Conservation (phyloP, 2,888 invertebrate genomes). For the Eristalis pertinax region DNA sequence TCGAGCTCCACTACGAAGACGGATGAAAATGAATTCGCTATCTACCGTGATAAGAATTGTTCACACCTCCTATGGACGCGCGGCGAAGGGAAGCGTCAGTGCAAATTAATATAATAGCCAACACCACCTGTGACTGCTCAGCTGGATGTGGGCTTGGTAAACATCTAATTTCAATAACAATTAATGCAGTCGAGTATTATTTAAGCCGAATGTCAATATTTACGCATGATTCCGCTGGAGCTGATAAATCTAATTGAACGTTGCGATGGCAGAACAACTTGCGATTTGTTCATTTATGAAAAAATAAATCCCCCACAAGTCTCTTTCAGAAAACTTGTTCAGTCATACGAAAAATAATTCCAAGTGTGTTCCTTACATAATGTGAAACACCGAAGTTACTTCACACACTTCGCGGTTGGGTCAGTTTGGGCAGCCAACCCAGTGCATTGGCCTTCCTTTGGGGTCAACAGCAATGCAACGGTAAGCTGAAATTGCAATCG, state of each 20-base stretch:
- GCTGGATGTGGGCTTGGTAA: background rate
- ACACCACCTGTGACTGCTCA: background rate
- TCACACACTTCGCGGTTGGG: too few species aligned
- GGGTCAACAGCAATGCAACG: background rate
- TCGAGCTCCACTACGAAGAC: background rate
- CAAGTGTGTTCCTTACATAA: background rate
- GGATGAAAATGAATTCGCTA: background rate
- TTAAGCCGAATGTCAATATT: background rate
- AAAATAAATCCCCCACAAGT: background rate
- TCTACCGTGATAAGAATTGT: background rate
- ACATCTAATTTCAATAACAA: slow-evolving; percentile 7
- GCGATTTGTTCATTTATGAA: background rate
- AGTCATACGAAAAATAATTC: background rate
- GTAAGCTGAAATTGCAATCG: background rate
- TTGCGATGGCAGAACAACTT: background rate
- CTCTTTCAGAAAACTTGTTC: background rate
- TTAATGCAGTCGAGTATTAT: slow-evolving; percentile 1
- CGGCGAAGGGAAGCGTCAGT: background rate
- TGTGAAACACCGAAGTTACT: background rate
- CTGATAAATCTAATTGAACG: background rate
- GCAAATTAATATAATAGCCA: background rate
- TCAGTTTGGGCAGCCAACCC: background rate
- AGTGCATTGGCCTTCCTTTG: background rate
- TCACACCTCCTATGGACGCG: background rate
- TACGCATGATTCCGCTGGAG: background rate